Evolutionary conservation across 2,888 invertebrate genomes (phyloP), one percentile per base, ranked within the genome.

Genomic region (Drosophila fulvimacula): DNA sequence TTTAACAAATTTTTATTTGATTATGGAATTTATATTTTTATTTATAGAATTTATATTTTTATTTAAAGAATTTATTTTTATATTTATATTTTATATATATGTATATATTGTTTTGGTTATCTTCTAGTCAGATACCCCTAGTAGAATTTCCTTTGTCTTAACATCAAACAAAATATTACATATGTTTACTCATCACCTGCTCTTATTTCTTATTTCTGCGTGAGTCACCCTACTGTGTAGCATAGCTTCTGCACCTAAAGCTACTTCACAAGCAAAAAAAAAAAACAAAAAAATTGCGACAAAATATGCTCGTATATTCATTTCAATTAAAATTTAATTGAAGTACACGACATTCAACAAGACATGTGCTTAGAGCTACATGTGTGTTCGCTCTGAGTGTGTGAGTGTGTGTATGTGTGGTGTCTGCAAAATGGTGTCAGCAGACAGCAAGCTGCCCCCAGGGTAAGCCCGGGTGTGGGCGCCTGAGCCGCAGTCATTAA

Each of bases 311-410:
- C 39, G 46, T 56, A 67, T 78, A 78, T 88, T 88, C 76, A 83
- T 84, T 87, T 88, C 82, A 85, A 85, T 84, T 85, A 87, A 88
- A 88, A 71, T 85, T 86, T 88, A 87, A 85, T 85, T 85, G 84
- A 86, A 86, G 81, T 83, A 81, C 83, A 65, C 59, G 65, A 61
- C 73, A 69, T 27, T 34, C 44, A 52, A 52, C 69, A 70, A 64
- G 80, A 66, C 68, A 56, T 68, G 63, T 52, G 52, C 61, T 59
- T 62, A 67, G 38, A 61, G 15, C 24, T 27, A 60, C 10, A 27
- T 55, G 32, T 39, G 53, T 48, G 46, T 10, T 17, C 42, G 30
- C 36, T 17, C 36, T 59, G 17, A 71, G 56, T 46, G n/a, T 38
- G 2, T 27, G 38, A 46, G 44, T 60, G 42, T n/a, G 39, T 48